phyloP scores from a whole-genome alignment of 1,140 invertebrate genomes.

The Drosophila orena region DNA sequence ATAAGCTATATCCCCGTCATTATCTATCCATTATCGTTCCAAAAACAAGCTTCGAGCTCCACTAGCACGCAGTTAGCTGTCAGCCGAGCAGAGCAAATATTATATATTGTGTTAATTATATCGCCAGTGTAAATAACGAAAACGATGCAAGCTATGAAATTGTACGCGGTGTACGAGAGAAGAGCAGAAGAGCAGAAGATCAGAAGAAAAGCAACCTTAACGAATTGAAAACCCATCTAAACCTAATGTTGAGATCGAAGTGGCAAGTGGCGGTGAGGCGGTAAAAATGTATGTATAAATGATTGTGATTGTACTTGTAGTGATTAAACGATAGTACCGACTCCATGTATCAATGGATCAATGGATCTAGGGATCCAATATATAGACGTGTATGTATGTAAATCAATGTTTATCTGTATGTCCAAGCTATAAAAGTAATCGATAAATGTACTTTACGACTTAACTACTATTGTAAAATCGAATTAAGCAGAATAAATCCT shows the following conservation, averaged over 20 bases:
- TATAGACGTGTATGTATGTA: constrained; percentile 45
- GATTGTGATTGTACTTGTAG: constrained; percentile 68
- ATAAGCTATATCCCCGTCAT: not conserved
- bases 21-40: constrained; percentile 12
- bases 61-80: constrained; percentile 2
- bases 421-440: constrained; percentile 52
- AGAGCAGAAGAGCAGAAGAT: not conserved
- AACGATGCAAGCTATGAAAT: not conserved
- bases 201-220: not conserved
- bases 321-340: constrained; percentile 43
- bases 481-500: constrained; percentile 54
- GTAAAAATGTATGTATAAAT: constrained; percentile 55
- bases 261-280: constrained; percentile 4
- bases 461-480: constrained; percentile 48
- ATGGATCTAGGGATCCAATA: not conserved
- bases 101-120: constrained; percentile 13
- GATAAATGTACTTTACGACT: constrained; percentile 50
- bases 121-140: constrained; percentile 13
- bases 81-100: constrained; percentile 1
- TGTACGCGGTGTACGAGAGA: not conserved
- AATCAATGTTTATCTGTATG: constrained; percentile 53
- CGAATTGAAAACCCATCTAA: constrained; percentile 9
- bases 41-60: constrained; percentile 7
- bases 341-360: constrained; percentile 17
- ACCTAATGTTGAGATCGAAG: not conserved